Evolutionary conservation across 2,888 invertebrate species (phyloP).

Genomic region (Choreutis nemorana): DNA sequence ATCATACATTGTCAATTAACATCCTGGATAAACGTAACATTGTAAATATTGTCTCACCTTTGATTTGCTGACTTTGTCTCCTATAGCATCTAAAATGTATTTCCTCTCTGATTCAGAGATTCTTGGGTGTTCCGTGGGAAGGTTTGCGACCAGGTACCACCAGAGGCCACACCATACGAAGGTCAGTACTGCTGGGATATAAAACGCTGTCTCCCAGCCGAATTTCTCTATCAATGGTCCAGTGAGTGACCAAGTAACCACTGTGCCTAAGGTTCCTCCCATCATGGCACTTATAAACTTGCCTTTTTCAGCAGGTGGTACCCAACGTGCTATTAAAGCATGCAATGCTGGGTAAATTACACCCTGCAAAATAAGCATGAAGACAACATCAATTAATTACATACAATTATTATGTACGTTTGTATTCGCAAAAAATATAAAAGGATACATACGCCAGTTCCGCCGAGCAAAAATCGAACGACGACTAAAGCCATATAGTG

Average conservation of each 20-base stretch:
- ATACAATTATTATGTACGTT: background rate
- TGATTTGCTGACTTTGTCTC: slow-evolving; percentile 61
- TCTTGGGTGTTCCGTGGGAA: slow-evolving; percentile 68
- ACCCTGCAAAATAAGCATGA: slow-evolving; percentile 43
- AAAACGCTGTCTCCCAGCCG: slow-evolving; percentile 76
- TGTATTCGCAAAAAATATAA: background rate
- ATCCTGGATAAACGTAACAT: background rate
- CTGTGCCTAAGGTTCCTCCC: slow-evolving; percentile 77
- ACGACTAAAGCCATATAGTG: slow-evolving; percentile 64
- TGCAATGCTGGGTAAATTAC: slow-evolving; percentile 71
- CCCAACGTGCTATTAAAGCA: slow-evolving; percentile 74
- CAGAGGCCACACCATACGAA: slow-evolving; percentile 66
- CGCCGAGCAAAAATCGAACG: slow-evolving; percentile 67
- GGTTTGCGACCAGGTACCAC: slow-evolving; percentile 70
- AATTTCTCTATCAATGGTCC: slow-evolving; percentile 69
- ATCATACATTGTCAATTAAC: background rate
- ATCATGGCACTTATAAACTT: slow-evolving; percentile 76
- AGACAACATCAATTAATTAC: background rate
- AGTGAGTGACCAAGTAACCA: slow-evolving; percentile 73
- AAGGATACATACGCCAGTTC: slow-evolving; percentile 65
- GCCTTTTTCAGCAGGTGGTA: slow-evolving; percentile 77
- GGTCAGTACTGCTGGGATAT: slow-evolving; percentile 66
- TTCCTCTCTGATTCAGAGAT: slow-evolving; percentile 70
- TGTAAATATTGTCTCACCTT: slow-evolving; percentile 49
- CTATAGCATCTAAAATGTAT: slow-evolving; percentile 69